Conservation (phyloP, 2,888 invertebrate genomes). For the Brassicogethes aeneus region DNA sequence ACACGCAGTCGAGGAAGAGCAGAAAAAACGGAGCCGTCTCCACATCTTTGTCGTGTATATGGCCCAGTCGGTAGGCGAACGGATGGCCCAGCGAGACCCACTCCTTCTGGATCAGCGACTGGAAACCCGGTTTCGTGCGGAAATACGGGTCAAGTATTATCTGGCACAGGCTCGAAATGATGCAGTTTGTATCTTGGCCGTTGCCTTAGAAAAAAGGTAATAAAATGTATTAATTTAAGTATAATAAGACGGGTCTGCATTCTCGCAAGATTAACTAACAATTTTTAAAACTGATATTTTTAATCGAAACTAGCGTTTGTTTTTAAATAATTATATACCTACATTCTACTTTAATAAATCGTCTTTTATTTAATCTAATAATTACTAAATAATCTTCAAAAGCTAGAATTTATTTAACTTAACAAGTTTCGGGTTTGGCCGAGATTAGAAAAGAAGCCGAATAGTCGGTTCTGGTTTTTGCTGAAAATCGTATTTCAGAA, state of each 20-base stretch:
- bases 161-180: constrained; percentile 81
- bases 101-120: constrained; percentile 86
- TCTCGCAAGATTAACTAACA: no score
- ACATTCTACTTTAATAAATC: no score
- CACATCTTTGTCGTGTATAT: constrained; percentile 52
- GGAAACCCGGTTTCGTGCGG: constrained; percentile 79
- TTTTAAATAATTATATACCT: no score
- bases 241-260: no score
- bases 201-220: constrained; percentile 67
- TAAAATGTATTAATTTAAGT: no score
- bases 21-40: constrained; percentile 80
- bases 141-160: constrained; percentile 76
- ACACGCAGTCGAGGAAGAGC: constrained; percentile 86
- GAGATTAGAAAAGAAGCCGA: no score
- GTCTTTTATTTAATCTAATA: no score
- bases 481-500: no score
- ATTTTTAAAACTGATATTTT: constrained; percentile 1
- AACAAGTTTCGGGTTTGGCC: no score
- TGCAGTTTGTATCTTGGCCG: constrained; percentile 80
- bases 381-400: no score
- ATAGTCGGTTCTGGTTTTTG: no score
- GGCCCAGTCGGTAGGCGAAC: constrained; percentile 52
- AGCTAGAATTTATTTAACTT: no score
- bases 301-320: neutral
- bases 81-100: constrained; percentile 93